Evolutionary conservation across 2,113 vertebrate genomes (phyloP).

Genomic region (Zeus faber): DNA sequence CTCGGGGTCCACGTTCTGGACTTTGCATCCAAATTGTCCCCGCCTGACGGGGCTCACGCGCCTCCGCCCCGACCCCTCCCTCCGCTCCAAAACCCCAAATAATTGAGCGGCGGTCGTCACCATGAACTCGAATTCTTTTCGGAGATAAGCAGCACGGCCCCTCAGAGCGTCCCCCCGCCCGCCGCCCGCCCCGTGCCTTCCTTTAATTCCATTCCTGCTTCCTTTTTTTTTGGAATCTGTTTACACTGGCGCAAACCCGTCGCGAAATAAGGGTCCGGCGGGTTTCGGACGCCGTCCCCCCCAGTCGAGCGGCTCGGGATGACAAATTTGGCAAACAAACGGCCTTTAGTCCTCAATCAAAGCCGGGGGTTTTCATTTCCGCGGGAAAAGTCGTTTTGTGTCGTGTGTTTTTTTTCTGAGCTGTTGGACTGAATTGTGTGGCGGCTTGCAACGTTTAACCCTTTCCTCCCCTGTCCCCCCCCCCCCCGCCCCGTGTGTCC

Average conservation of each 20-base stretch:
- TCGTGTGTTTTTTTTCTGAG: slow-evolving; percentile 45
- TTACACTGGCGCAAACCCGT: slow-evolving; percentile 48
- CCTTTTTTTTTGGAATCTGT: slow-evolving; percentile 64
- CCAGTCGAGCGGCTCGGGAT: slow-evolving; percentile 15
- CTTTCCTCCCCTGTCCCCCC: background rate
- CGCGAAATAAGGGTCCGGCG: slow-evolving; percentile 56
- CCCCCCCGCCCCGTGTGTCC: background rate
- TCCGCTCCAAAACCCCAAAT: too few relatives aligned
- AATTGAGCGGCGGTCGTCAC: slow-evolving; percentile 21
- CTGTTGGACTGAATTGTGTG: slow-evolving; percentile 12
- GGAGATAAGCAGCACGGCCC: slow-evolving; percentile 51
- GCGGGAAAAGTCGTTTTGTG: slow-evolving; percentile 48
- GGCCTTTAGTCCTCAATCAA: slow-evolving; percentile 33
- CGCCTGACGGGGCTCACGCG: too few relatives aligned
- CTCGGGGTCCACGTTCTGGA: too few relatives aligned
- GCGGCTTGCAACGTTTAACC: background rate
- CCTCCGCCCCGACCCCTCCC: too few relatives aligned
- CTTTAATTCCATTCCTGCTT: background rate
- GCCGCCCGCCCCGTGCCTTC: slow-evolving; percentile 6
- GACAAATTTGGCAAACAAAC: slow-evolving; percentile 61
- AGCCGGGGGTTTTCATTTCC: slow-evolving; percentile 37
- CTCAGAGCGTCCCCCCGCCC: slow-evolving; percentile 23
- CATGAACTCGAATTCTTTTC: slow-evolving; percentile 48
- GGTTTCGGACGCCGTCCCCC: slow-evolving; percentile 41
- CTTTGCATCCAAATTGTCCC: too few relatives aligned